Conservation (phyloP, 2,888 invertebrate species). For the Platycnemis pennipes region DNA sequence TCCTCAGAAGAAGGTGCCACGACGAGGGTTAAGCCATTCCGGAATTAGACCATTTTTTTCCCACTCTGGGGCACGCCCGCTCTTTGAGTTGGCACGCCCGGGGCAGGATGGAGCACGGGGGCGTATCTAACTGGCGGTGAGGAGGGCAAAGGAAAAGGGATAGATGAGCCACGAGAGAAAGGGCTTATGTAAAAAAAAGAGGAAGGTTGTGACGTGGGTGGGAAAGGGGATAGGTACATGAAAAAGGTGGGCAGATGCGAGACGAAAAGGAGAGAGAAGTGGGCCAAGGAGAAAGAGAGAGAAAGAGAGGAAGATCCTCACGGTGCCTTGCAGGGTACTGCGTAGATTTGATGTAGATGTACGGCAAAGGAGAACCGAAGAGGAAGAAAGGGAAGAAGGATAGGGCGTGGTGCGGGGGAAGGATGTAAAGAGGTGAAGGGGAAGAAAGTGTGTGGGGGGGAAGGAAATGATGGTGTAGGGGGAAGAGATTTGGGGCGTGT, state of each 20-base stretch:
- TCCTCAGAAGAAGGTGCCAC: background rate
- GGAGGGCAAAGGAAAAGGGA: background rate
- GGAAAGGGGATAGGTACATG: background rate
- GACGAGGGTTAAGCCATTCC: background rate
- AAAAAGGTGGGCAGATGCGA: slow-evolving; percentile 30
- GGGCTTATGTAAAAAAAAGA: background rate
- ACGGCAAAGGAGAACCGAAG: background rate
- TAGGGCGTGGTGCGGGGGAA: background rate
- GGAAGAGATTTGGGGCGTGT: background rate
- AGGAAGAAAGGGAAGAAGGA: background rate
- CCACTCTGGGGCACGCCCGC: background rate
- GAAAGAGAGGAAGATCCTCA: slow-evolving; percentile 7
- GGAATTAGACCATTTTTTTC: background rate
- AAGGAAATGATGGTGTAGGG: background rate
- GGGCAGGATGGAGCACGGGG: background rate
- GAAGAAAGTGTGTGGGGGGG: background rate
- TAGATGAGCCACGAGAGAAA: background rate
- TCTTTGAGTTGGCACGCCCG: background rate
- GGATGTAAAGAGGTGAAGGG: background rate
- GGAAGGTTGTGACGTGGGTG: background rate
- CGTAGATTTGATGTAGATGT: too few relatives aligned
- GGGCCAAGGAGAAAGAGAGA: background rate
- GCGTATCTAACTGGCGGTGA: background rate
- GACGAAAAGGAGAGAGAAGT: background rate
- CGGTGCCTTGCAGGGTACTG: too few relatives aligned